Evolutionary conservation across 2,113 vertebrate genomes (phyloP), one percentile per base, ranked within the genome.

Genomic region (Hydrolagus affinis): DNA sequence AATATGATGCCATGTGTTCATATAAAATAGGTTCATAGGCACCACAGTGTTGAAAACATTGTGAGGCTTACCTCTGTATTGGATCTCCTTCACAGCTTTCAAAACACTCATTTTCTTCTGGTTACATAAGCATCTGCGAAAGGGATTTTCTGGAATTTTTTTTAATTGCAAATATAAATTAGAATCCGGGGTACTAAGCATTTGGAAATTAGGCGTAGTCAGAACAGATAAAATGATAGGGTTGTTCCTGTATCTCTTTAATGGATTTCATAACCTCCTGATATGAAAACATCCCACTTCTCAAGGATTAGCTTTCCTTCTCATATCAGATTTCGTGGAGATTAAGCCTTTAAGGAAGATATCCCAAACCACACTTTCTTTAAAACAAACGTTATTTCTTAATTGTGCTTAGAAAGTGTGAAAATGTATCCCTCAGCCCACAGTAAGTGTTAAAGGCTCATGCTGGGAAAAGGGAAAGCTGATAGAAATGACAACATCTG

Each of bases 31-130:
- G 15, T 68, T 83, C 66, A 28, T 32, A 83, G 78, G 59, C 60
- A 83, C 25, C 62, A 83, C 28, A 60, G 64, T 83, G 25, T 83
- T 83, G 60, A 83, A 83, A 68, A 83, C 28, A 68, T 83, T 68
- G 25, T 17, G 17, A 12, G 28, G 78, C 60, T 66, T 83, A 32
- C 78, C 28, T 32, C 30, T 8, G 62, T 68, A 28, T 83, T 83
- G 66, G 66, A 64, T 66, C 60, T 19, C 28, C 19, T 21, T 83
- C 66, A 60, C 62, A 83, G 78, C 62, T 83, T 83, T 64, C 78
- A 83, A 32, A 66, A 66, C 66, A 8, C 30, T 14, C 77, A 28
- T 25, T 30, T 83, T 68, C 30, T 83, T 62, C 30, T 17, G 17
- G 15, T 32, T 21, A 21, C 60, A 30, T 66, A 62, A 60, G 66